Percentiles rank a stretch among this genome's conserved stretches.
Evolutionary conservation across 1,140 invertebrate genomes (phyloP).

Genomic region (Camponotus pennsylvanicus): DNA sequence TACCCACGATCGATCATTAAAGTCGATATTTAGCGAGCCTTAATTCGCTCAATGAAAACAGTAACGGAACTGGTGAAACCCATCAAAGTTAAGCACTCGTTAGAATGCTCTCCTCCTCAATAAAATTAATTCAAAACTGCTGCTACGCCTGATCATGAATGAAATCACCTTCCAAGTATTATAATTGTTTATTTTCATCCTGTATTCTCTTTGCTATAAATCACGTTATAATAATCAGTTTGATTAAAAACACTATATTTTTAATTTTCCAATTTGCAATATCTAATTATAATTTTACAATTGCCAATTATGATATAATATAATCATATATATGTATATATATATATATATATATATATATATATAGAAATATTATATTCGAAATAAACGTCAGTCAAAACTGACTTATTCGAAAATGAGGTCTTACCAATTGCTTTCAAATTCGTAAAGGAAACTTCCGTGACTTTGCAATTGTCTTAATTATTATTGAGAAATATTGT

Average conservation of each 20-base stretch:
- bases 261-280: background rate
- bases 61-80: constrained; percentile 54
- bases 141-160: background rate
- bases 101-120: constrained; percentile 40
- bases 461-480: constrained; percentile 25
- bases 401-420: too few species aligned
- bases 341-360: too few species aligned
- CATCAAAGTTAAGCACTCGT: constrained; percentile 74
- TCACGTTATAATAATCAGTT: constrained; percentile 1
- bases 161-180: constrained; percentile 43
- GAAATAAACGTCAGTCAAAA: too few species aligned
- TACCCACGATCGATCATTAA: constrained; percentile 37
- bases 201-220: background rate
- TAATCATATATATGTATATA: background rate
- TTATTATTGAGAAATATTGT: constrained; percentile 43
- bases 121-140: constrained; percentile 53
- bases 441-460: background rate
- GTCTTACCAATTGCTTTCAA: background rate
- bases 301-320: background rate
- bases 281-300: too few species aligned
- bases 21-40: constrained; percentile 37
- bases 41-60: constrained; percentile 49
- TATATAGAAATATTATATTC: too few species aligned
- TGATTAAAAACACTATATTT: background rate
- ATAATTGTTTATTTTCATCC: constrained; percentile 44